Conservation (phyloP, 2,113 vertebrate species). For the Heteronetta atricapilla region DNA sequence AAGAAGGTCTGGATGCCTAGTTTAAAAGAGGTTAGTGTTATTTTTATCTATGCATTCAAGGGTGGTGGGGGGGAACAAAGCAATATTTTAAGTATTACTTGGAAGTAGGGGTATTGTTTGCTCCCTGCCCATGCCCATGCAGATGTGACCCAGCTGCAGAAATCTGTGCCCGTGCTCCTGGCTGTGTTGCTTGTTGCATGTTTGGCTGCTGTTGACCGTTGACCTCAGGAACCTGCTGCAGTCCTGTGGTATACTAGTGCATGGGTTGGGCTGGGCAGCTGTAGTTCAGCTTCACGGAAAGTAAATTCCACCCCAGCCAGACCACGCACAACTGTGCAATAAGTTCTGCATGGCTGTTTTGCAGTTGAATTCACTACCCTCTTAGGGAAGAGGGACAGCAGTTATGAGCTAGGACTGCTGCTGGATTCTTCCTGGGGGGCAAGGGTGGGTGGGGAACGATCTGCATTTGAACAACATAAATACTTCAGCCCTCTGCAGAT, state of each 20-base stretch:
- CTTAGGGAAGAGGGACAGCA: neutral
- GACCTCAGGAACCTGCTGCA: accelerated
- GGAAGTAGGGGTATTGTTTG: accelerated
- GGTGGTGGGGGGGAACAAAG: accelerated
- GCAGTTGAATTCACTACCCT: accelerated
- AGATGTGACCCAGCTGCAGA: neutral
- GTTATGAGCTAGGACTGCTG: accelerated
- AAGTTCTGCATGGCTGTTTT: accelerated
- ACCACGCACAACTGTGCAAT: neutral
- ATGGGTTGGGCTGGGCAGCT: neutral
- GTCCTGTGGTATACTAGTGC: accelerated
- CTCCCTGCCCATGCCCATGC: accelerated
- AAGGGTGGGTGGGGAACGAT: accelerated
- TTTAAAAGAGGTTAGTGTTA: neutral
- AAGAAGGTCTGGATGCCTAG: accelerated
- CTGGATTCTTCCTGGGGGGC: neutral
- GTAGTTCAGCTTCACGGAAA: neutral
- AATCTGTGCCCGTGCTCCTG: accelerated
- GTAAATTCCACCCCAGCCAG: too few relatives aligned
- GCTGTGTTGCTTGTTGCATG: accelerated
- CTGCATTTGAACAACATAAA: accelerated
- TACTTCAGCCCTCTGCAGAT: accelerated
- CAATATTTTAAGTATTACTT: accelerated
- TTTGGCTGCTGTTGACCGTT: neutral
- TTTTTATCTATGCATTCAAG: accelerated